phyloP scores from a whole-genome alignment of 1,140 invertebrate genomes.

The Drosophila pandora region DNA sequence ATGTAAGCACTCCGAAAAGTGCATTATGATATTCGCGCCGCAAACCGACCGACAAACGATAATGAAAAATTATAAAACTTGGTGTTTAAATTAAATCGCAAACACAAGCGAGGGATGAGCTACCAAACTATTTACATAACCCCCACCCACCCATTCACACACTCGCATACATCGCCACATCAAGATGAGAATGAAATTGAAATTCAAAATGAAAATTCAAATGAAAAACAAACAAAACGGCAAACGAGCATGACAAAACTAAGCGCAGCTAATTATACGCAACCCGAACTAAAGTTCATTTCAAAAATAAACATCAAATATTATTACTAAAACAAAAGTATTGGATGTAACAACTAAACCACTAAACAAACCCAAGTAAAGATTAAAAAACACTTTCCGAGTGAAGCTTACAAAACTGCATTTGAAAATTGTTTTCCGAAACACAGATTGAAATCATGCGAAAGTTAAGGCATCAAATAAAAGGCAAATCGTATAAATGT shows the following conservation, averaged over 20 bases:
- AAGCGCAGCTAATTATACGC: conserved; percentile 67
- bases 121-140: conserved; percentile 48
- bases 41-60: conserved; percentile 30
- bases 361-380: conserved; percentile 12
- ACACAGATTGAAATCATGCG: conserved; percentile 38
- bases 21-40: conserved; percentile 64
- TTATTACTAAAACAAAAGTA: conserved; percentile 45
- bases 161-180: conserved; percentile 1
- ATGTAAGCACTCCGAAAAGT: conserved; percentile 44
- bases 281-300: conserved; percentile 63
- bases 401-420: conserved; percentile 72
- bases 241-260: conserved; percentile 68
- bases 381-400: conserved; percentile 46
- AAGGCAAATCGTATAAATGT: conserved; percentile 75
- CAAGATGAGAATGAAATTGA: conserved; percentile 18
- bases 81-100: conserved; percentile 30
- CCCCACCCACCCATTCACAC: conserved; percentile 13
- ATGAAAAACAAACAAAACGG: conserved; percentile 47
- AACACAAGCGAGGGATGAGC: conserved; percentile 39
- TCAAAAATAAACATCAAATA: conserved; percentile 50
- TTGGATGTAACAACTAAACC: conserved; percentile 35
- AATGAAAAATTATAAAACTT: conserved; percentile 23
- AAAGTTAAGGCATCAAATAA: conserved; percentile 73
- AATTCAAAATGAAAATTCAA: conserved; percentile 37
- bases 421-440: conserved; percentile 61